A percentile compares a stretch with the other conserved stretches of the same genome.
Conservation (phyloP, 2,888 invertebrate species). For the Tenthredo scrophulariae region DNA sequence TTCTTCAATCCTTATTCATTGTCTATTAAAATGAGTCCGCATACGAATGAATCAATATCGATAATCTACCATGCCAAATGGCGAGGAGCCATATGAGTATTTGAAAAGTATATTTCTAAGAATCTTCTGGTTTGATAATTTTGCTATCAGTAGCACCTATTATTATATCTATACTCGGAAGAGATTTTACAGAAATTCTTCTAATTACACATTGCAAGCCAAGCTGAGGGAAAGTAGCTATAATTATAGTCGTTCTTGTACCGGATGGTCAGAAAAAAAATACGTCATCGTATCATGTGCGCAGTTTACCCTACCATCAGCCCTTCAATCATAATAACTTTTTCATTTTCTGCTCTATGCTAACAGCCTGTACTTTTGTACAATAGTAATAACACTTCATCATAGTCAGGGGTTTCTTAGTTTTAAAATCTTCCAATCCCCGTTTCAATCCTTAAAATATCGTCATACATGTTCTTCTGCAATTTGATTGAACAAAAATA, state of each 20-base stretch:
- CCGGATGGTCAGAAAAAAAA: not conserved
- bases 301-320: not conserved
- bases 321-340: not conserved
- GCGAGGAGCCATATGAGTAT: not conserved
- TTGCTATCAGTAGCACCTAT: not conserved
- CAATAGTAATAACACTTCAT: not conserved
- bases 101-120: not conserved
- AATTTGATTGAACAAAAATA: not conserved
- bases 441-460: not conserved
- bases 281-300: not conserved
- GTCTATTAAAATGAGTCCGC: not conserved
- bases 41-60: not conserved
- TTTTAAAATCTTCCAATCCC: not conserved
- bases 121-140: not conserved
- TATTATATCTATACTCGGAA: constrained; percentile 9
- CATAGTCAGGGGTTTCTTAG: not conserved
- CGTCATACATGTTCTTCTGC: not conserved
- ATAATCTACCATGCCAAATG: constrained; percentile 42
- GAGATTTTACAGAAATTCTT: constrained; percentile 18
- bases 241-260: constrained; percentile 23
- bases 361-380: not conserved
- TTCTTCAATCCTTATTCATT: not conserved
- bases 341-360: not conserved
- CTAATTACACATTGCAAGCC: not conserved
- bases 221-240: constrained; percentile 33